Evolutionary conservation across 2,888 invertebrate genomes (phyloP).

Genomic region (Drosophila paramelanica): DNA sequence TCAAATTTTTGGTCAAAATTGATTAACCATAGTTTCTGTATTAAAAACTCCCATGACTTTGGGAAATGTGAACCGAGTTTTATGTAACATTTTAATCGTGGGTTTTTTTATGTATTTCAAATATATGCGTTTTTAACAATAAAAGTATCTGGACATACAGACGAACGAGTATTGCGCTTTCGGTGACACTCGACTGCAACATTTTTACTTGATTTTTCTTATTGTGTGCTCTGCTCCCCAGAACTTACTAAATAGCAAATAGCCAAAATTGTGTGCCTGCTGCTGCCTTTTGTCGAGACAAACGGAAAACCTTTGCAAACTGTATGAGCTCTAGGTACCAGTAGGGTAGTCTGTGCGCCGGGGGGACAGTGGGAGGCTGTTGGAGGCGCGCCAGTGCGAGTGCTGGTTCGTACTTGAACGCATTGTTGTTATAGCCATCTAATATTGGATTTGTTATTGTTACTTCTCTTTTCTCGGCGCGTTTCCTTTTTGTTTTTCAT

Average conservation of each 20-base stretch:
- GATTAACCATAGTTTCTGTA: too few relatives aligned
- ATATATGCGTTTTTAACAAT: too few relatives aligned
- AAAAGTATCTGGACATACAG: too few relatives aligned
- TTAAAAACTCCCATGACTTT: too few relatives aligned
- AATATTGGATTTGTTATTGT: constrained; percentile 79
- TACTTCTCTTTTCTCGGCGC: constrained; percentile 51
- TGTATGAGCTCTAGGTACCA: constrained; percentile 9
- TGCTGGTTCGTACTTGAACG: constrained; percentile 54
- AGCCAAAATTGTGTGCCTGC: constrained; percentile 67
- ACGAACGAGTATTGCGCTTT: too few relatives aligned
- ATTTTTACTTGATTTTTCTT: constrained; percentile 13
- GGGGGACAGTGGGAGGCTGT: not conserved
- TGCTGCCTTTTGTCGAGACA: constrained; percentile 7
- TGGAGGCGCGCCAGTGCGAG: constrained; percentile 9
- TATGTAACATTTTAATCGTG: too few relatives aligned
- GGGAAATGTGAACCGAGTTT: too few relatives aligned
- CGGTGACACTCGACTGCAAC: too few relatives aligned
- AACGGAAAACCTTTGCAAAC: constrained; percentile 36
- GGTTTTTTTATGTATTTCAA: too few relatives aligned
- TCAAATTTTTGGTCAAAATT: too few relatives aligned
- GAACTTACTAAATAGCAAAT: constrained; percentile 53
- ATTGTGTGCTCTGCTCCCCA: constrained; percentile 26
- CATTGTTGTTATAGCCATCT: constrained; percentile 71
- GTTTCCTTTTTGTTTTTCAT: constrained; percentile 42
- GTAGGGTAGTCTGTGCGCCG: not conserved